Base-by-base conservation (phyloP, 2,797 vertebrate genomes). In the Tachyglossus aculeatus region DNA sequence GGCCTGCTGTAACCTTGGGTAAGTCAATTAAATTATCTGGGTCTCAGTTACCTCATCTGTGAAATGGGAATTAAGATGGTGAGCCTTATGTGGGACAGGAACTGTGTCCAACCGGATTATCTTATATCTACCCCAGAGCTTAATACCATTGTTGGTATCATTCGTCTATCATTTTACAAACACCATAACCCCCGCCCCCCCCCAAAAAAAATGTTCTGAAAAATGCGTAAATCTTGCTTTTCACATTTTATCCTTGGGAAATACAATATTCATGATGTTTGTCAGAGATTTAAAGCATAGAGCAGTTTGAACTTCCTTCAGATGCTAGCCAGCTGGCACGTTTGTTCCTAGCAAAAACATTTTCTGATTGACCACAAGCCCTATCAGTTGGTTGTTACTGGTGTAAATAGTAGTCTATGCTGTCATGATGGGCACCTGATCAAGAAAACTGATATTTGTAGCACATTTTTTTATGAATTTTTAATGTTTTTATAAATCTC, bases 381-480 rank as follows among this genome's bases (percentile, higher is more conserved):
- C 57, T 84, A 78, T 71, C 77, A 82, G 74, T 78, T 67, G 64
- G 51, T 86, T 84, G 18, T 83, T 78, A 70, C 67, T 80, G 60
- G 65, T 84, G 24, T 83, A 74, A 87, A 81, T 83, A 82, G 86
- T 80, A 82, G 56, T 77, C 77, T 77, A 81, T 58, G 41, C 44
- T 76, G 48, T 83, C 67, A 73, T 48, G 77, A 63, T 81, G 74
- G 84, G 77, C 77, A 89, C 70, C 64, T 90, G 80, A 79, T 89
- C 63, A 45, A 66, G 68, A 74, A 90, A 87, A 58, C 48, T 83
- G 81, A 62, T 90, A 81, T 71, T 51, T 88, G 73, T 60, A 88
- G 63, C 79, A 50, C 59, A 80, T 25, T 88, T 89, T 77, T 85
- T 71, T 87, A 90, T 88, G 41, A 61, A 84, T 86, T 89, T 88